Evolutionary conservation across 2,113 vertebrate species (phyloP), one percentile per base, ranked within the genome.

Genomic region (Lutjanus erythropterus): DNA sequence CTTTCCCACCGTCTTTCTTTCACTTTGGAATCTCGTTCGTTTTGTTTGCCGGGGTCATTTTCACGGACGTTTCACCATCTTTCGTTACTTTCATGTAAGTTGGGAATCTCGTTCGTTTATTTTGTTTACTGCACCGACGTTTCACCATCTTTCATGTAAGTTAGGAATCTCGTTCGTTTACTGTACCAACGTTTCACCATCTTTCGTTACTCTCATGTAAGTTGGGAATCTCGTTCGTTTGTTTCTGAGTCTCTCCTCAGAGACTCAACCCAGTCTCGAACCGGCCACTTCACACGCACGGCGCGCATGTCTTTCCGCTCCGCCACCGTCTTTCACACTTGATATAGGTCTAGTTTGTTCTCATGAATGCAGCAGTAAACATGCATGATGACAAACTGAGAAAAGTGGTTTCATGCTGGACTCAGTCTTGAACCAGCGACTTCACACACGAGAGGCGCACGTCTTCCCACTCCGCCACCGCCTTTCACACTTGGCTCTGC

Each of bases 331-430:
- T 35, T 61, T 61, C 12, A 1, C 11, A 41, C 12, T 41, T 1
- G 5, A 7, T 6, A 0, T 1, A 3, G 0, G 0, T 37, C 1
- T 2, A 6, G 19, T 59, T 35, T 14, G 9, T n/a, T 37, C 19
- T n/a, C 0, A 11, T 58, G 18, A 58, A 58, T n/a, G 1, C 55
- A 58, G 9, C 29, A 35, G 5, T 19, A 16, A 33, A 9, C 10
- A 14, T 37, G 21, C 3, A n/a, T 3, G 19, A 35, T 2, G 5
- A 3, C 18, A 35, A 35, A 37, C 18, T n/a, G 8, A n/a, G 12
- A 31, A 21, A 58, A 35, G 1, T 4, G 23, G 60, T 19, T 27
- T 8, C 2, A 65, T 9, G 42, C 2, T 31, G 27, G 62, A 14
- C n/a, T n/a, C n/a, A n/a, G n/a, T n/a, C 14, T 46, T 46, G 42